Conservation (phyloP, 2,797 vertebrate genomes). For the Lycodopsis pacificus region DNA sequence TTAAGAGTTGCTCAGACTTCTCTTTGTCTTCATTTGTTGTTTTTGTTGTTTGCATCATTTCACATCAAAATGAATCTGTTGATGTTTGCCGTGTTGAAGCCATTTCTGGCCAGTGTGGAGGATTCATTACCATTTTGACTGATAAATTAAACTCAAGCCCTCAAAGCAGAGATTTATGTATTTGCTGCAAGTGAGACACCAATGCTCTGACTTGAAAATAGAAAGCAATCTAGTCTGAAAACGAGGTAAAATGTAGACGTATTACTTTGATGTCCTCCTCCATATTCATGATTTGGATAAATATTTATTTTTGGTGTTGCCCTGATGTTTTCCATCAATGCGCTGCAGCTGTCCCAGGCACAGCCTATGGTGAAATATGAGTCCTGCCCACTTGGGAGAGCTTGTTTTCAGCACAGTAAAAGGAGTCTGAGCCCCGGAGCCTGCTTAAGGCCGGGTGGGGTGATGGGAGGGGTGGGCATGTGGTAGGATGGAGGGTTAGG, state of each 20-base stretch:
- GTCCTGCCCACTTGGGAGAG: constrained; percentile 42
- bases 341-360: constrained; percentile 9
- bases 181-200: background rate
- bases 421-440: constrained; percentile 32
- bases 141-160: background rate
- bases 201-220: constrained; percentile 21
- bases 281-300: constrained; percentile 50
- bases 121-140: background rate
- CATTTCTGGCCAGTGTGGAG: background rate
- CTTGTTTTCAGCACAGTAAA: constrained; percentile 55
- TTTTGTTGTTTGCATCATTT: background rate
- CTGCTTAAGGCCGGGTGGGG: constrained; percentile 27
- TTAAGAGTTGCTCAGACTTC: background rate
- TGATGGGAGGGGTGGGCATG: background rate
- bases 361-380: constrained; percentile 46
- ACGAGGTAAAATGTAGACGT: constrained; percentile 23
- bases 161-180: background rate
- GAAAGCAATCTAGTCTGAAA: background rate
- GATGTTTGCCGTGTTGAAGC: background rate
- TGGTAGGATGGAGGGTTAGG: constrained; percentile 1
- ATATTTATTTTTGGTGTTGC: constrained; percentile 56
- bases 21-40: background rate
- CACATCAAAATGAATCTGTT: background rate
- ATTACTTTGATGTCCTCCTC: constrained; percentile 34
- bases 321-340: constrained; percentile 32